phyloP scores from a whole-genome alignment of 2,888 invertebrate species.

The Ferrisia virgata region DNA sequence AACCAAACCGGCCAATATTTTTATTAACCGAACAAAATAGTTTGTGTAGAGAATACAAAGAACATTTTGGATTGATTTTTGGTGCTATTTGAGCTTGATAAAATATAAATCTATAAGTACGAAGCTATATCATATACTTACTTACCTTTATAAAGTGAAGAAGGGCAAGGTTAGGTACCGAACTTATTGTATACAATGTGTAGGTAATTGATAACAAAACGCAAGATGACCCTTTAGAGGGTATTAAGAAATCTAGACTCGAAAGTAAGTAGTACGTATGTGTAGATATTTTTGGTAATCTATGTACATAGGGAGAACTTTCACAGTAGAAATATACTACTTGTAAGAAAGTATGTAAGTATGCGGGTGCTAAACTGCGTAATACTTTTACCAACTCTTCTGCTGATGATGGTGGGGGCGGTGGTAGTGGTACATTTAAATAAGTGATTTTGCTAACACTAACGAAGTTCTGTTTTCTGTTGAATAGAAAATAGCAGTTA shows the following conservation, averaged over 20 bases:
- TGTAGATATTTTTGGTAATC: neutral
- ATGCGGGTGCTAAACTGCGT: neutral
- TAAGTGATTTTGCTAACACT: slow-evolving; percentile 23
- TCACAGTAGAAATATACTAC: neutral
- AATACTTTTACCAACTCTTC: neutral
- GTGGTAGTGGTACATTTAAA: neutral
- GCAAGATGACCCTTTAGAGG: neutral
- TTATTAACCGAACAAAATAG: neutral
- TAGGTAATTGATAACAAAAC: neutral
- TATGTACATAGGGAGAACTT: neutral
- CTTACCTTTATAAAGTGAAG: too few relatives aligned
- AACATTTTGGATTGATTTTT: neutral
- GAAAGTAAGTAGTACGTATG: too few relatives aligned
- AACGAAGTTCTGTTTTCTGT: slow-evolving; percentile 16
- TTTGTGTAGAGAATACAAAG: neutral
- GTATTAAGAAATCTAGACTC: neutral
- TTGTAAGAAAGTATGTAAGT: neutral
- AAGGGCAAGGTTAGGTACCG: too few relatives aligned
- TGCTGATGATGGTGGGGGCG: neutral
- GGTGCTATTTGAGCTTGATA: neutral
- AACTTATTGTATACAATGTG: too few relatives aligned
- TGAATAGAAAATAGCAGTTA: neutral
- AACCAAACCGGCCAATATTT: slow-evolving; percentile 3
- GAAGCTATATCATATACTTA: too few relatives aligned
- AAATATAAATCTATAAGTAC: too few relatives aligned